These are phyloP conservation scores for Eristalis pertinax DNA, from an alignment of 2,888 invertebrate genomes.

Conservation along the genomic window DNA sequence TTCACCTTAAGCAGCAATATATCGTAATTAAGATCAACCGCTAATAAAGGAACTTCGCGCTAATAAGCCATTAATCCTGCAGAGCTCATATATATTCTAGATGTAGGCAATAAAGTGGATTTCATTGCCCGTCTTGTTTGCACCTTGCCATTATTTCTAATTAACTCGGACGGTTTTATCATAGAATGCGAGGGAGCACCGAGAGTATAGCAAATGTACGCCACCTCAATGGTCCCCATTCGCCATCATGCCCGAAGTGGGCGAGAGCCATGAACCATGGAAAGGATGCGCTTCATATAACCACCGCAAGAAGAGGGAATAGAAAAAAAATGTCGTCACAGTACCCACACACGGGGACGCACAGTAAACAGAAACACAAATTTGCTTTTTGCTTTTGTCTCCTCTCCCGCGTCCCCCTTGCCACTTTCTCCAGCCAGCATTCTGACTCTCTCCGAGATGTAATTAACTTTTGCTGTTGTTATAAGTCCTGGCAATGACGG, in stretches of 20 bases:
- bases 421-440: background rate
- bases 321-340: constrained; percentile 48
- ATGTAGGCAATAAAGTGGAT: constrained; percentile 70
- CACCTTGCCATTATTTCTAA: constrained; percentile 72
- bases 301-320: background rate
- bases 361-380: constrained; percentile 53
- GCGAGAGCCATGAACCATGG: constrained; percentile 7
- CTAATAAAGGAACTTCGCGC: constrained; percentile 64
- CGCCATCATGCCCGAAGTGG: constrained; percentile 12
- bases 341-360: background rate
- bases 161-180: constrained; percentile 68
- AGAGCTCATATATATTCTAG: constrained; percentile 66
- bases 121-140: constrained; percentile 71
- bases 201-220: constrained; percentile 28
- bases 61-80: constrained; percentile 65
- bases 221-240: constrained; percentile 23
- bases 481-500: constrained; percentile 63
- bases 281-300: constrained; percentile 53
- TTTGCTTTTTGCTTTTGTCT: constrained; percentile 66
- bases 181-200: constrained; percentile 48
- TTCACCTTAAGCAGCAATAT: constrained; percentile 33
- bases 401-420: background rate
- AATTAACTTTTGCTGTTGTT: constrained; percentile 71
- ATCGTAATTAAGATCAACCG: constrained; percentile 68
- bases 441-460: constrained; percentile 16